These are phyloP conservation scores for Prunella fulvescens DNA, from an alignment of 2,113 vertebrate species.

Conservation along the genomic window DNA sequence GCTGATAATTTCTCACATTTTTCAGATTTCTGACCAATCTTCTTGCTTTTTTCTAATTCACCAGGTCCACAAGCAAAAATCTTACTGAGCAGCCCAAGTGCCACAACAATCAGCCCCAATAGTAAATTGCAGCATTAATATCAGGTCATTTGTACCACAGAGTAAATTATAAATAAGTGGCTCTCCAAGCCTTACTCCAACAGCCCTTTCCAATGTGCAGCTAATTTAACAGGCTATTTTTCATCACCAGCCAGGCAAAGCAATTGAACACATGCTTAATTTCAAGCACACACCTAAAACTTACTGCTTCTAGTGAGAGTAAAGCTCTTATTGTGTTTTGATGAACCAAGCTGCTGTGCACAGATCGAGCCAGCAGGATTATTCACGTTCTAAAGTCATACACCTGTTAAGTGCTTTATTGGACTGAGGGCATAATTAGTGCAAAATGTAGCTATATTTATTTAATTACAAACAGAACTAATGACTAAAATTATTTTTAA, in stretches of 20 bases:
- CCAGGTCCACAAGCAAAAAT: background rate
- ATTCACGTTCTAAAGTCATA: slow-evolving; percentile 9
- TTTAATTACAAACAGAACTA: slow-evolving; percentile 52
- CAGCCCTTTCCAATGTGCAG: background rate
- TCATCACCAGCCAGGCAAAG: background rate
- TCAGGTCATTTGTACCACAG: background rate
- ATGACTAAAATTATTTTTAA: slow-evolving; percentile 37
- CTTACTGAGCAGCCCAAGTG: background rate
- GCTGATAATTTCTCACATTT: background rate
- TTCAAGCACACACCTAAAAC: slow-evolving; percentile 16
- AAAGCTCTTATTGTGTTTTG: background rate
- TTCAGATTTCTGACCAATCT: background rate
- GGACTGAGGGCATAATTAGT: slow-evolving; percentile 44
- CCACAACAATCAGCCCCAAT: background rate
- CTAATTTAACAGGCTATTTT: background rate
- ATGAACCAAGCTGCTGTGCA: slow-evolving; percentile 19
- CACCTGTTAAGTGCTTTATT: slow-evolving; percentile 54
- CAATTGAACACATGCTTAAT: background rate
- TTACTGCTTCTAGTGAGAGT: background rate
- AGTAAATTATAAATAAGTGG: background rate
- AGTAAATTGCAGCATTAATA: background rate
- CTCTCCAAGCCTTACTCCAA: background rate
- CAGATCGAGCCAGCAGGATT: background rate
- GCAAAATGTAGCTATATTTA: slow-evolving; percentile 29
- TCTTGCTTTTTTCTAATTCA: background rate